These are phyloP conservation scores for Sebastes glaucus DNA, from an alignment of 2,797 vertebrate species.

Conservation along the genomic window DNA sequence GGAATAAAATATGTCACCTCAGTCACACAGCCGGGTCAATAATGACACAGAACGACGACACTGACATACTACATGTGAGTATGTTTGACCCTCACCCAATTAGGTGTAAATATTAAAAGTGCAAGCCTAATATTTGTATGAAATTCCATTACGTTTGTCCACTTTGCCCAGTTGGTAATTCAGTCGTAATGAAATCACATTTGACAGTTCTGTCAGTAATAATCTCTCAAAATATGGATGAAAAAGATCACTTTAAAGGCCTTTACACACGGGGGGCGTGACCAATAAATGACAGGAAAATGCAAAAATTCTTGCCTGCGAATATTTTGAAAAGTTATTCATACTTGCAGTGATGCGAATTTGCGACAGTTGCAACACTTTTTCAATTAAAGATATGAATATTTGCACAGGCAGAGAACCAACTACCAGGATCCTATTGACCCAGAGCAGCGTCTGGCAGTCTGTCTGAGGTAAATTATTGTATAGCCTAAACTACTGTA, in stretches of 20 bases:
- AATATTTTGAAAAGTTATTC: no score
- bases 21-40: slow-evolving; percentile 23
- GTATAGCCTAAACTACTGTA: no score
- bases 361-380: no score
- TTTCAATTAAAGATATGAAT: no score
- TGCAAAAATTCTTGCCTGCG: no score
- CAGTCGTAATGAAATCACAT: neutral
- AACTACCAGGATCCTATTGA: no score
- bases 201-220: neutral
- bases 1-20: slow-evolving; percentile 58
- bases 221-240: neutral
- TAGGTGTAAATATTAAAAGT: neutral
- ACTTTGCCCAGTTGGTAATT: neutral
- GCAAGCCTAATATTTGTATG: neutral
- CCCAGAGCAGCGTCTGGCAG: no score
- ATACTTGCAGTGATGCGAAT: no score
- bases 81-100: neutral
- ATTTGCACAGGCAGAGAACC: no score
- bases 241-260: neutral
- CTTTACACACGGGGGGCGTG: neutral
- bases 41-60: slow-evolving; percentile 5
- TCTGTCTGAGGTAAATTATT: no score
- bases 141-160: neutral
- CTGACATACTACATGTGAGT: slow-evolving; percentile 1
- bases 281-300: no score